Evolutionary conservation across 2,888 invertebrate genomes (phyloP), one percentile per base, ranked within the genome.

Genomic region (Mythimna impura): DNA sequence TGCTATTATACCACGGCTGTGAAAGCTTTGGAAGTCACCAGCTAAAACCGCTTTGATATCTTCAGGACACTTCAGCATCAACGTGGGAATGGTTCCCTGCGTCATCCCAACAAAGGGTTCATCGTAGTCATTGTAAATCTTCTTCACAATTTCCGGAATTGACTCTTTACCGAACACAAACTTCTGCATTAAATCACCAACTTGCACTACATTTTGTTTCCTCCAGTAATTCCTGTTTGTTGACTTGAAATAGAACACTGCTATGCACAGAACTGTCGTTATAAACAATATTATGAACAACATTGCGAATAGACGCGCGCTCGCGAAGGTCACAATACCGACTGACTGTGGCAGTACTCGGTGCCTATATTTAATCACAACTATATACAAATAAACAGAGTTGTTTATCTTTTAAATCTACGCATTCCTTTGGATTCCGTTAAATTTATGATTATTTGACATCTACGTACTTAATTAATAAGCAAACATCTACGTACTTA

Each of bases 11-110:
- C 94, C 94, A 7, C 94, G 90, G 25, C 86, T 88, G 68, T 91
- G 81, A 71, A 94, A 94, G 67, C 89, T 92, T 81, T 91, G 90
- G 43, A 93, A 93, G 63, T 94, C 92, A 67, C 88, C 82, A 36
- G 90, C 85, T 8, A 94, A 69, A 4, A 94, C 91, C 2, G 90
- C 85, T 85, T 93, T 90, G 14, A 94, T 81, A 67, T 93, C 92
- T 58, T 93, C 89, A n/a, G 91, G 76, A 20, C 91, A 86, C 72
- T 89, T 91, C 3, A 94, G 20, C 2, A 94, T 71, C 0, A 95
- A 74, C 0, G 88, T 87, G 4, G 92, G 93, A 64, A 85, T 85
- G 0, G 75, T 72, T 25, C 91, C 93, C 3, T 85, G 52, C 22
- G 87, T 88, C 3, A 89, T 80, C 0, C 94, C 94, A 14, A 94